Evolutionary conservation across 2,888 invertebrate genomes (phyloP), one percentile per base, ranked within the genome.

Genomic region (Synergus umbraculus): DNA sequence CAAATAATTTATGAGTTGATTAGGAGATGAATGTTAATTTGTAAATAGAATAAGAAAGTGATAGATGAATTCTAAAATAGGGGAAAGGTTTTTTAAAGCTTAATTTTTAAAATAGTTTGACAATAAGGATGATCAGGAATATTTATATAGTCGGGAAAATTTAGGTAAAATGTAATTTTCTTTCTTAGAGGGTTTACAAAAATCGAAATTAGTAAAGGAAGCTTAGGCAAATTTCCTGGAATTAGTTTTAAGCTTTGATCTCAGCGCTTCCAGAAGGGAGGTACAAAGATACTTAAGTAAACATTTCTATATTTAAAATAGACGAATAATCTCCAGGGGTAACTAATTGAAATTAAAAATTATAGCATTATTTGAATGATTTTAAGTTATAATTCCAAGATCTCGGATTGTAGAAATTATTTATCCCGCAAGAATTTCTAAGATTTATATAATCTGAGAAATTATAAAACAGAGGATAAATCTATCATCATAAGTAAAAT

Each of bases 201-300:
- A 37, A 8, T 29, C 1, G 13, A 64, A 37, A 10, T 64, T 64
- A 12, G 2, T 64, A 0, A 29, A 64, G 37, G 22, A 29, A 29
- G 8, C 7, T 29, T 64, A 37, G 22, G 37, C 64, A 37, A 64
- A 15, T 46, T 66, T 67, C 22, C 18, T 67, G 46, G 5, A 29
- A 12, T 46, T 46, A 69, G 13, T 3, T n/a, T 15, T 49, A 69
- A 18, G 58, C n/a, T 63, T 73, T 73, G 54, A 73, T 73, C 73
- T 73, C 49, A 58, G 73, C 54, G 73, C 73, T 73, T 73, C 73
- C 73, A 58, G n/a, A 37, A 15, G 9, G 54, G 37, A 73, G 54
- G 73, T 73, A 69, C 29, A 69, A 73, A 10, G 54, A 54, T 54
- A n/a, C 9, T 54, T n/a, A 54, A 54, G 54, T n/a, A n/a, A 54